Percentiles rank a stretch among this genome's conserved stretches.
Conservation (phyloP, 64 coral and sea anemone species). For the Porites australiensis region DNA sequence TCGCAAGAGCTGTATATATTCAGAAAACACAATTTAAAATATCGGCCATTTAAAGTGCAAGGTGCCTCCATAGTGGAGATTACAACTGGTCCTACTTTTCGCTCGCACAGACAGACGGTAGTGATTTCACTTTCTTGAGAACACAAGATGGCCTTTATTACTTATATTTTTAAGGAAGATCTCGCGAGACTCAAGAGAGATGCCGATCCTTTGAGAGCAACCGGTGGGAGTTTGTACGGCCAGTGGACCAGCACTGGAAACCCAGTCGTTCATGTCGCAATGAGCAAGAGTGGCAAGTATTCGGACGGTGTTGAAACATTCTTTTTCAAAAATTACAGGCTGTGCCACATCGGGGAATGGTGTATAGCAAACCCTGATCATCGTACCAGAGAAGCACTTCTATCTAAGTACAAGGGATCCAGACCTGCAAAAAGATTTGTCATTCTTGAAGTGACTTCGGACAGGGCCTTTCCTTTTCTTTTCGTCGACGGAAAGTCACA, state of each 20-base stretch:
- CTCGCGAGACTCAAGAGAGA: background rate
- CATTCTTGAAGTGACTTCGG: background rate
- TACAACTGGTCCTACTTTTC: background rate
- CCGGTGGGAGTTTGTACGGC: slow-evolving; percentile 18
- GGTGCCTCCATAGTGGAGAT: background rate
- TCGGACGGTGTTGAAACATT: background rate
- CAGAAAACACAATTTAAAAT: background rate
- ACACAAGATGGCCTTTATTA: background rate
- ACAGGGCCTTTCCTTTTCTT: background rate
- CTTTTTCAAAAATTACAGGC: background rate
- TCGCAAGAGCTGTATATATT: background rate
- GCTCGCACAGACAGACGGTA: background rate
- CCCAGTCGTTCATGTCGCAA: slow-evolving; percentile 20
- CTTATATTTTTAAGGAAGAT: slow-evolving; percentile 20
- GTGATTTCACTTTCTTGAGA: background rate
- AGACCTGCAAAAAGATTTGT: background rate
- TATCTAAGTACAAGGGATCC: background rate
- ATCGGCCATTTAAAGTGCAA: background rate
- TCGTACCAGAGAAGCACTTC: background rate
- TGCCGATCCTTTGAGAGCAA: no score
- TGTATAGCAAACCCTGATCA: background rate
- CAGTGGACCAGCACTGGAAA: slow-evolving; percentile 47
- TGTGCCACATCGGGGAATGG: slow-evolving; percentile 30
- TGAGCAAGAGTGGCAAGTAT: no score
- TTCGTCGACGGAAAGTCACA: background rate